Evolutionary conservation across 1,140 invertebrate species (phyloP).

Genomic region (Cherax quadricarinatus): DNA sequence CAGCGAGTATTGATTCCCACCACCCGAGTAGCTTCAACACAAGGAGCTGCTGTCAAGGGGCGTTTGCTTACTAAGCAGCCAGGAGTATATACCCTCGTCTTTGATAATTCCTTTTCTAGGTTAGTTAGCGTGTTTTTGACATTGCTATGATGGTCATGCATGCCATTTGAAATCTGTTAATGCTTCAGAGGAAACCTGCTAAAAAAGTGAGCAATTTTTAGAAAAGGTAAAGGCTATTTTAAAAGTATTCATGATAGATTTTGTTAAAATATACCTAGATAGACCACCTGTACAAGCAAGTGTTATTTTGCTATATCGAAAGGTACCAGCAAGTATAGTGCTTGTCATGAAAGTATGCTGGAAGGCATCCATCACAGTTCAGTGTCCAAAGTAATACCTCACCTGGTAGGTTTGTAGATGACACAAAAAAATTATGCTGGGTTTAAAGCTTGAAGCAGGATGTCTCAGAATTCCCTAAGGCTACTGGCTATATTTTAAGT

Average conservation of each 20-base stretch:
- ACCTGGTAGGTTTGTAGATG: too few species aligned
- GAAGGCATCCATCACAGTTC: too few species aligned
- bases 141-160: background rate
- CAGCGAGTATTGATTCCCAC: constrained; percentile 54
- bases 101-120: constrained; percentile 55
- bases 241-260: background rate
- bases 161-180: background rate
- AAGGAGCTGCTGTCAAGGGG: constrained; percentile 48
- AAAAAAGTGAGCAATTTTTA: background rate
- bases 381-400: too few species aligned
- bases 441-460: too few species aligned
- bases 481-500: too few species aligned
- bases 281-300: background rate
- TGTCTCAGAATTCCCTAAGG: too few species aligned
- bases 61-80: constrained; percentile 49
- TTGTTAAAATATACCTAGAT: background rate
- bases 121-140: constrained; percentile 7
- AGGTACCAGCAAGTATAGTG: too few species aligned
- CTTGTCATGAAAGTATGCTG: too few species aligned
- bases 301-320: too few species aligned
- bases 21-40: constrained; percentile 51
- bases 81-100: constrained; percentile 58
- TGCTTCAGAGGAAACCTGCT: background rate
- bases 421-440: too few species aligned
- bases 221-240: background rate